These are phyloP conservation scores for Colistium nudipinnis DNA, from an alignment of 2,113 vertebrate genomes.

Conservation along the genomic window DNA sequence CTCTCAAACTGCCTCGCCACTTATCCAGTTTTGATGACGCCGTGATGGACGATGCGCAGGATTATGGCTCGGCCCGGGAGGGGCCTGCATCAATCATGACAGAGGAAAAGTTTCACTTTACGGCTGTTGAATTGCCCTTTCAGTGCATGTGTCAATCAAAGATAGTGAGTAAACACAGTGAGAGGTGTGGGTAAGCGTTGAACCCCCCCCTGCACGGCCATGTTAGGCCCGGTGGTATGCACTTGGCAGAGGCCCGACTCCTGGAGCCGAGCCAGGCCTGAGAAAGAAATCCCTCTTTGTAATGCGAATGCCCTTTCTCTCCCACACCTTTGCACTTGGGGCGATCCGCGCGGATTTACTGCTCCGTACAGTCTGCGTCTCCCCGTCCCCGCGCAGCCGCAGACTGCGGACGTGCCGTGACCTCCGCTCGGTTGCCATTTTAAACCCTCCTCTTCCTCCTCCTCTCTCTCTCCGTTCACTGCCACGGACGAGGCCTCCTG, in stretches of 20 bases:
- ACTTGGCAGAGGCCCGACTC: slow-evolving; percentile 55
- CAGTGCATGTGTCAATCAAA: slow-evolving; percentile 11
- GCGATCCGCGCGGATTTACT: slow-evolving; percentile 52
- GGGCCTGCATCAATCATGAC: slow-evolving; percentile 14
- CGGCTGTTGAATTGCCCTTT: background rate
- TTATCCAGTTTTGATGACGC: slow-evolving; percentile 45
- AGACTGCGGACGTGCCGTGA: slow-evolving; percentile 2
- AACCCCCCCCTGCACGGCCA: slow-evolving; percentile 28
- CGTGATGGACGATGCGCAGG: slow-evolving; percentile 34
- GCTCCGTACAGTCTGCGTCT: slow-evolving; percentile 53
- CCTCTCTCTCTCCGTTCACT: background rate
- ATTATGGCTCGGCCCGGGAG: slow-evolving; percentile 11
- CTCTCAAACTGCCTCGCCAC: slow-evolving; percentile 8
- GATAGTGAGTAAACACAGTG: slow-evolving; percentile 7
- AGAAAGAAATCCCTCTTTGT: slow-evolving; percentile 56
- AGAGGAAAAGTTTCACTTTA: background rate
- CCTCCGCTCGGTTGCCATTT: slow-evolving; percentile 50
- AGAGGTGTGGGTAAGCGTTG: background rate
- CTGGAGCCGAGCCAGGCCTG: slow-evolving; percentile 46
- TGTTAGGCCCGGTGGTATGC: slow-evolving; percentile 47
- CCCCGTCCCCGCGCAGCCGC: slow-evolving; percentile 5
- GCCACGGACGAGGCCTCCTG: slow-evolving; percentile 18
- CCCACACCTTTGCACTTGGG: slow-evolving; percentile 44
- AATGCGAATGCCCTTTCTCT: slow-evolving; percentile 63
- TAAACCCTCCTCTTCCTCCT: slow-evolving; percentile 20